Percentiles rank a stretch among this genome's conserved stretches.
These are phyloP conservation scores for Eupithecia tripunctaria DNA, from an alignment of 2,888 invertebrate genomes.

Conservation along the genomic window DNA sequence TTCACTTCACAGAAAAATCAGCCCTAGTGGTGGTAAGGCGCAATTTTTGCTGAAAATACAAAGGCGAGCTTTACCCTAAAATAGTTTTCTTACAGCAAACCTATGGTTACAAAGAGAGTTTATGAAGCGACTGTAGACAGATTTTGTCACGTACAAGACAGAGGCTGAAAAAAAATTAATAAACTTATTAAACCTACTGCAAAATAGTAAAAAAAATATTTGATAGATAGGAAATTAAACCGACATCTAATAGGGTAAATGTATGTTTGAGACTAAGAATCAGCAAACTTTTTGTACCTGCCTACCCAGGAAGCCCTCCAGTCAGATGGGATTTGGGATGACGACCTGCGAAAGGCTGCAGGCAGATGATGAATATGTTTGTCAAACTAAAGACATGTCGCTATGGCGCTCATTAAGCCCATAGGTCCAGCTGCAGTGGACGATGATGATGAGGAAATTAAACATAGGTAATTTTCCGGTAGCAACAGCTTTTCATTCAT, in stretches of 20 bases:
- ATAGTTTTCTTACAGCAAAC: no score
- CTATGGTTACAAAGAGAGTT: no score
- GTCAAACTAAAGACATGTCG: neutral
- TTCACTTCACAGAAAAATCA: no score
- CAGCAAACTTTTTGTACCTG: neutral
- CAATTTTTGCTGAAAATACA: no score
- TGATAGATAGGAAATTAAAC: neutral
- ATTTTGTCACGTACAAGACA: no score
- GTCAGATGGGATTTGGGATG: neutral
- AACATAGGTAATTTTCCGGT: neutral
- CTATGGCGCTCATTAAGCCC: neutral
- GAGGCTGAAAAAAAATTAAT: no score
- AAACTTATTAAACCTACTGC: no score
- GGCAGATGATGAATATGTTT: neutral
- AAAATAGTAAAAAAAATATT: neutral
- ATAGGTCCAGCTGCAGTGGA: neutral
- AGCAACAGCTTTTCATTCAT: slow-evolving; percentile 1
- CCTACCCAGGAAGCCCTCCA: neutral
- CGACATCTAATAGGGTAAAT: neutral
- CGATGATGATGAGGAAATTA: neutral
- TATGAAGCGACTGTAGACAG: no score
- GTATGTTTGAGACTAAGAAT: neutral
- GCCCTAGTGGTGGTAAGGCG: no score
- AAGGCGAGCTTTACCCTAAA: no score
- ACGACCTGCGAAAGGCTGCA: neutral